Percentiles rank a stretch among this genome's conserved stretches.
Conservation (phyloP, 2,888 invertebrate genomes). For the Doris montereyensis region DNA sequence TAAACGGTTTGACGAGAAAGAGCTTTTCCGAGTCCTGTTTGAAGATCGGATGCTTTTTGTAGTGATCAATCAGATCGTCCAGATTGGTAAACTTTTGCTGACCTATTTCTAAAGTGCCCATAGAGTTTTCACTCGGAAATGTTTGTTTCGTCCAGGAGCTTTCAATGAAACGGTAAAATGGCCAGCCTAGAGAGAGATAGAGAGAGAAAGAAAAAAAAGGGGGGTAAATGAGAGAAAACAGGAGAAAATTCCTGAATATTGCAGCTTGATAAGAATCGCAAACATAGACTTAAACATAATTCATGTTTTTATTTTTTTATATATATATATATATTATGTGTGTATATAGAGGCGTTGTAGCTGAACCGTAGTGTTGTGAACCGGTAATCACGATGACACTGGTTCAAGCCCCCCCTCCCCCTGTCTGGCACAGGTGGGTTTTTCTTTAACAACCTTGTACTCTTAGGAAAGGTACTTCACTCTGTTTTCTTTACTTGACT, state of each 20-base stretch:
- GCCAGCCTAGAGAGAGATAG: too few relatives aligned
- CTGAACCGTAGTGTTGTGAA: too few relatives aligned
- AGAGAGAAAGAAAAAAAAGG: constrained; percentile 54
- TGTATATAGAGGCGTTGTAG: too few relatives aligned
- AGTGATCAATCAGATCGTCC: constrained; percentile 97
- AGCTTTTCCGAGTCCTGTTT: constrained; percentile 91
- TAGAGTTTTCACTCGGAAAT: constrained; percentile 95
- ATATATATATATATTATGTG: too few relatives aligned
- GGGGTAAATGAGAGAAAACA: neutral
- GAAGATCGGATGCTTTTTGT: constrained; percentile 98
- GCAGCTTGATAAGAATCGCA: constrained; percentile 2
- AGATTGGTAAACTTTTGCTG: constrained; percentile 96
- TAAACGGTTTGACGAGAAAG: constrained; percentile 92
- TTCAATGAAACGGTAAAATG: constrained; percentile 98
- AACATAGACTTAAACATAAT: neutral
- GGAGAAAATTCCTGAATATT: neutral
- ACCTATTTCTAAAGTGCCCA: constrained; percentile 93
- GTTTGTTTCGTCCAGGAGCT: constrained; percentile 97
- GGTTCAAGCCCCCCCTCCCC: too few relatives aligned
- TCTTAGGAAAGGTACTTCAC: too few relatives aligned
- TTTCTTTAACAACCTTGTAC: too few relatives aligned
- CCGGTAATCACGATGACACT: too few relatives aligned
- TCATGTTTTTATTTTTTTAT: neutral
- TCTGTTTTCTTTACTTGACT: too few relatives aligned
- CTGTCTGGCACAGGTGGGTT: too few relatives aligned